A percentile compares a stretch with the other conserved stretches of the same genome.
These are phyloP conservation scores for Gryllus bimaculatus DNA, from an alignment of 1,140 invertebrate genomes.

Conservation along the genomic window DNA sequence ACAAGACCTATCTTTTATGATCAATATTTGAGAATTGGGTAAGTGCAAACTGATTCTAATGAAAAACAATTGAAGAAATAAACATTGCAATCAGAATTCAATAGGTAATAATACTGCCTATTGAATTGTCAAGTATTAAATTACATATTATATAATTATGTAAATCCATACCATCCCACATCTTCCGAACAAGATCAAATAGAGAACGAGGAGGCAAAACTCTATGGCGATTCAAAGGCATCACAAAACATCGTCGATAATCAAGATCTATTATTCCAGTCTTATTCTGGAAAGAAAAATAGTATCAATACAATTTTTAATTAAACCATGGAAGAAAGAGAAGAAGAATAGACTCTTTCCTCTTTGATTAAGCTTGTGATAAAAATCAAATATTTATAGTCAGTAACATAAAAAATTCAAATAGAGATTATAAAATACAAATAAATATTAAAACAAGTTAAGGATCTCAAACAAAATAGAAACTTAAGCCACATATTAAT, in stretches of 20 bases:
- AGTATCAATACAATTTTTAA: background rate
- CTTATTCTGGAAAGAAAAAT: conserved; percentile 46
- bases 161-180: conserved; percentile 46
- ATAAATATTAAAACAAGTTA: no score
- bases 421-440: background rate
- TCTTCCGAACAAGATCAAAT: conserved; percentile 68
- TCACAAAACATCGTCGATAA: conserved; percentile 70
- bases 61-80: background rate
- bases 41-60: background rate
- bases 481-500: no score
- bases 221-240: conserved; percentile 69
- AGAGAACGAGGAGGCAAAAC: conserved; percentile 61
- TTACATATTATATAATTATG: background rate
- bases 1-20: no score
- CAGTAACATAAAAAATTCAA: background rate
- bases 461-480: no score
- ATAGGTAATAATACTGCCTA: no score
- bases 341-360: conserved; percentile 12
- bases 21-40: no score
- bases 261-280: conserved; percentile 79
- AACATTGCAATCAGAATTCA: no score
- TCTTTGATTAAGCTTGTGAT: background rate
- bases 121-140: no score
- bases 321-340: conserved; percentile 19
- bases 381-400: conserved; percentile 6